Evolutionary conservation across 2,797 vertebrate species (phyloP).

Genomic region (Hipposideros larvatus): DNA sequence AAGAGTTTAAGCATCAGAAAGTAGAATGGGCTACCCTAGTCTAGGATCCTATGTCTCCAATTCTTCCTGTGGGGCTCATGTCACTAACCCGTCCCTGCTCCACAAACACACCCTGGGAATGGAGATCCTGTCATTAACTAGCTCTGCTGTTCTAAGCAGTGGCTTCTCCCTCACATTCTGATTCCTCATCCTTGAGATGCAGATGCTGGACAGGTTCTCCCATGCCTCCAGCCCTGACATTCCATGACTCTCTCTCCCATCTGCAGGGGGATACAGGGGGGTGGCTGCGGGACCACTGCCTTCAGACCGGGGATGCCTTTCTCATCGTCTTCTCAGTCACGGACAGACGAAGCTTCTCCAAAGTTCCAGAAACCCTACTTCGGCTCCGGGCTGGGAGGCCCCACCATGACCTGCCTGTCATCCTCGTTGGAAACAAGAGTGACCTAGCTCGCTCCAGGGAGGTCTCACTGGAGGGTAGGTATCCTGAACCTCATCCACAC

Average conservation of each 20-base stretch:
- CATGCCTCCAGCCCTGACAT: neutral
- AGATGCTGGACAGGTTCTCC: neutral
- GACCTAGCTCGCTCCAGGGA: conserved; percentile 95
- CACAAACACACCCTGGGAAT: neutral
- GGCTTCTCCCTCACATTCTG: neutral
- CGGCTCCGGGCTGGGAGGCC: conserved; percentile 93
- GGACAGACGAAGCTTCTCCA: conserved; percentile 94
- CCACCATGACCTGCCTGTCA: conserved; percentile 92
- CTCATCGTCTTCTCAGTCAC: conserved; percentile 96
- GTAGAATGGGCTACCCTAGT: neutral
- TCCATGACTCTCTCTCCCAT: neutral
- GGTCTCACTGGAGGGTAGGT: conserved; percentile 93
- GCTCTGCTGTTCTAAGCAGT: neutral
- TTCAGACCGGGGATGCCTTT: conserved; percentile 93
- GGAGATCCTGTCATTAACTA: neutral
- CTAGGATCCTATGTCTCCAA: neutral
- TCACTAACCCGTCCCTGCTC: conserved; percentile 30
- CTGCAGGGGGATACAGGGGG: conserved; percentile 82
- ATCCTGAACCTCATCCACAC: conserved; percentile 30
- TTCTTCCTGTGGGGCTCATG: neutral
- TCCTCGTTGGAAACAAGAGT: conserved; percentile 96
- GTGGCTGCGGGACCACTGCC: conserved; percentile 91
- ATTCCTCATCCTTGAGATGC: neutral
- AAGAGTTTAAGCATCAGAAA: conserved; percentile 26
- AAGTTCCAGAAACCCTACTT: conserved; percentile 91